Base-by-base conservation (phyloP, 2,888 invertebrate species). In the Invenusta paracnida region DNA sequence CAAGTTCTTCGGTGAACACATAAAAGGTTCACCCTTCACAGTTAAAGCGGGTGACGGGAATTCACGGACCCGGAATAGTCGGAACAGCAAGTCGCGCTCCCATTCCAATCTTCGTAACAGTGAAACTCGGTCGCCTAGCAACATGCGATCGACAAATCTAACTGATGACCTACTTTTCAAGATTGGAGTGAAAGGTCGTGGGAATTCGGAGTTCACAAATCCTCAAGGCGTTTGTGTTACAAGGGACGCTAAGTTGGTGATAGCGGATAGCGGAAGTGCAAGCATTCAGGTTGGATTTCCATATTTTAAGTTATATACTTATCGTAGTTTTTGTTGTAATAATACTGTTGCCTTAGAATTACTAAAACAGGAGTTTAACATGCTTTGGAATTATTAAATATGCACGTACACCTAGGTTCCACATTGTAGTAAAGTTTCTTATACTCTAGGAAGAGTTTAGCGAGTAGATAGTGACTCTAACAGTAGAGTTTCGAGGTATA, bases 201-300 rank as follows among this genome's bases (percentile, higher is more conserved):
- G 90, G 86, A 90, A 91, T 86, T 93, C 93, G 28, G 92, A 93
- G 88, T 93, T 93, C 88, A 92, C 92, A 28, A 93, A 93, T 89
- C 93, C 93, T 28, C 93, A 93, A 88, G 93, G 92, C 28, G 89
- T 92, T 1, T 91, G 92, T 86, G 90, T 89, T 79, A 90, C 91
- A n/a, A 86, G 88, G 2, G 90, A 91, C 84, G 92, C 92, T 27
- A 90, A 90, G 84, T 90, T 93, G 30, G 88, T 92, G 30, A 91
- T 92, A 5, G 91, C 92, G 0, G 93, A 93, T 88, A 92, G 92
- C 87, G 92, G 92, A 88, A 93, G 92, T 88, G 92, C 93, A 88
- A 91, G 91, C 83, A 90, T 92, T 0, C 92, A 92, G 87, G 81
- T 83, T 67, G 17, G 48, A 48, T 11, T 11, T 11, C 17, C 11